phyloP scores from a whole-genome alignment of 2,113 vertebrate species.

The Hypocryptadius cinnamomeus region DNA sequence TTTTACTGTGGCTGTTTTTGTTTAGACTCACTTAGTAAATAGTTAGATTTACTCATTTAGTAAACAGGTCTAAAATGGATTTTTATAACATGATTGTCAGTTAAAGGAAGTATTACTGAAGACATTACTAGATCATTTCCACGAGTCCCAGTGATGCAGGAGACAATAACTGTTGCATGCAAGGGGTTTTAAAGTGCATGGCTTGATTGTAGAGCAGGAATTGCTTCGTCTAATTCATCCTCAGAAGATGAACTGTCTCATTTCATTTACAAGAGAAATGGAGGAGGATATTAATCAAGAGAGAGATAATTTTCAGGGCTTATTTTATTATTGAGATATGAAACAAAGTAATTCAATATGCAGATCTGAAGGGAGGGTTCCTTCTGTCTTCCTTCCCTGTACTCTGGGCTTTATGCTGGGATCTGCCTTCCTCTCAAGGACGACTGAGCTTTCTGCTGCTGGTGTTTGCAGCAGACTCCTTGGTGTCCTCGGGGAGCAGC shows the following conservation, averaged over 20 bases:
- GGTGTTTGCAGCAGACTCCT: background rate
- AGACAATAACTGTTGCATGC: background rate
- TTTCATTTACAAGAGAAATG: background rate
- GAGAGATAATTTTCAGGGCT: background rate
- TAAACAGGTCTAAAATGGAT: background rate
- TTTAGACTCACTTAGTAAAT: background rate
- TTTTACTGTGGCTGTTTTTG: background rate
- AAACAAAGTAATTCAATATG: background rate
- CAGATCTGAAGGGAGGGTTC: background rate
- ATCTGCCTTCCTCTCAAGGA: background rate
- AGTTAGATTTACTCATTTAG: background rate
- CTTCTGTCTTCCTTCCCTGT: background rate
- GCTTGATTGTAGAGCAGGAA: background rate
- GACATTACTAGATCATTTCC: background rate
- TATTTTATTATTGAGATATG: background rate
- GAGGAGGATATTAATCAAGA: background rate
- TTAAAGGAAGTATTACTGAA: background rate
- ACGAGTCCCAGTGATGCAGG: fast-evolving
- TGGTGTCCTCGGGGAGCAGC: background rate
- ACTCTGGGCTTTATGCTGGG: background rate
- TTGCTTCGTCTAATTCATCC: background rate
- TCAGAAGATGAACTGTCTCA: background rate
- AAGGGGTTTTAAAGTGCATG: background rate
- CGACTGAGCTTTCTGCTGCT: background rate
- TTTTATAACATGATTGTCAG: background rate